phyloP scores from a whole-genome alignment of 2,113 vertebrate genomes.

The Pituophis catenifer region DNA sequence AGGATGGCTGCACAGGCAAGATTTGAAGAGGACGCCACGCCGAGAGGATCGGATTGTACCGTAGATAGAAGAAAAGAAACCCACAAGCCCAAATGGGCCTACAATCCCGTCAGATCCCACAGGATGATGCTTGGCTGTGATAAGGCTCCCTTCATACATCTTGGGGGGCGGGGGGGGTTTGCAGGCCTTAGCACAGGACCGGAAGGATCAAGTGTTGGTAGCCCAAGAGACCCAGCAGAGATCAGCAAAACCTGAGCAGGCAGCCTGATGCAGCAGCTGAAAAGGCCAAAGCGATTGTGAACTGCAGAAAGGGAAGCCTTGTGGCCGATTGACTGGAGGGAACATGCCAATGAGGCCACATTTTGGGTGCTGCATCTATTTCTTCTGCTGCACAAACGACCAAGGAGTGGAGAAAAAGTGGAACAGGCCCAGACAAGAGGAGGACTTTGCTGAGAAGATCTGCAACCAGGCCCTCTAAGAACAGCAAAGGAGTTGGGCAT shows the following conservation, averaged over 20 bases:
- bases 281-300: background rate
- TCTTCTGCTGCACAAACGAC: background rate
- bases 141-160: background rate
- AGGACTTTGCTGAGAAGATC: no score
- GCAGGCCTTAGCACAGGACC: no score
- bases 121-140: background rate
- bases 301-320: no score
- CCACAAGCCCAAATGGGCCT: background rate
- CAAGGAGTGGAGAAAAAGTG: background rate
- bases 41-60: background rate
- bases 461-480: background rate
- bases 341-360: background rate
- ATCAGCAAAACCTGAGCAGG: background rate
- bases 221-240: no score
- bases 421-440: background rate
- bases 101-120: background rate
- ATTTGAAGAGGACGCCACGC: background rate
- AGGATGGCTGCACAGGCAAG: background rate
- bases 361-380: background rate
- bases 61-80: no score
- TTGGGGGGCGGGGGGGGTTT: accelerated
- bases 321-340: background rate
- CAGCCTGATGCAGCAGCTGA: background rate
- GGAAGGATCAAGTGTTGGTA: no score
- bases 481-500: no score